Evolutionary conservation across 2,113 vertebrate species (phyloP), one percentile per base, ranked within the genome.

Genomic region (Herpailurus yagouaroundi): DNA sequence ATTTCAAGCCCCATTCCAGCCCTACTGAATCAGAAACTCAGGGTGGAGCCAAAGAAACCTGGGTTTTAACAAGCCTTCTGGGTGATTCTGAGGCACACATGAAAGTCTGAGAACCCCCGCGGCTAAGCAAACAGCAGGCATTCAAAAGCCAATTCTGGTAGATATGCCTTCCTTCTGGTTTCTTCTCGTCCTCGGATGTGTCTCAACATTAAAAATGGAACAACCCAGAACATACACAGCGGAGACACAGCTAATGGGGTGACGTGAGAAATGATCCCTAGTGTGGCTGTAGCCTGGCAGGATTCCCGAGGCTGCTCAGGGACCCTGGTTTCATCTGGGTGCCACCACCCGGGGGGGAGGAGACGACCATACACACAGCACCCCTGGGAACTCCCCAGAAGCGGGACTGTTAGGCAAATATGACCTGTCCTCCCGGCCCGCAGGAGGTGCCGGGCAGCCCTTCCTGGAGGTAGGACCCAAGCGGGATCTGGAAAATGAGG

Each of bases 401-500:
- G 63, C 1, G 7, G 36, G 25, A 19, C 79, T 57, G 33, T 89
- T 80, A 1, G 27, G 80, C 25, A 36, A 16, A 48, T 14, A 41
- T 10, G 76, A 31, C 16, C 6, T 0, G 2, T 33, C 50, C 27
- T 29, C 31, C 29, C 12, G 16, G 41, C 33, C 38, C 85, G 14
- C 64, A 31, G 71, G 12, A 52, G 60, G 16, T 18, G 16, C 18
- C n/a, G n/a, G 52, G 33, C 3, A 21, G 64, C 64, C n/a, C 52
- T 16, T 16, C 52, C 48, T 9, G 21, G 52, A 52, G 29, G 6
- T 38, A 23, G 33, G 15, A 41, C 41, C 64, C 16, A 0, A 73
- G 36, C 2, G 13, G 9, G 36, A 29, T 27, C 8, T 0, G 5
- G 25, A 8, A 7, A 18, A 79, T 0, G 1, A 84, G 52, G 57